A percentile compares a stretch with the other conserved stretches of the same genome.
These are phyloP conservation scores for Neria commutata DNA, from an alignment of 2,888 invertebrate species.

Conservation along the genomic window DNA sequence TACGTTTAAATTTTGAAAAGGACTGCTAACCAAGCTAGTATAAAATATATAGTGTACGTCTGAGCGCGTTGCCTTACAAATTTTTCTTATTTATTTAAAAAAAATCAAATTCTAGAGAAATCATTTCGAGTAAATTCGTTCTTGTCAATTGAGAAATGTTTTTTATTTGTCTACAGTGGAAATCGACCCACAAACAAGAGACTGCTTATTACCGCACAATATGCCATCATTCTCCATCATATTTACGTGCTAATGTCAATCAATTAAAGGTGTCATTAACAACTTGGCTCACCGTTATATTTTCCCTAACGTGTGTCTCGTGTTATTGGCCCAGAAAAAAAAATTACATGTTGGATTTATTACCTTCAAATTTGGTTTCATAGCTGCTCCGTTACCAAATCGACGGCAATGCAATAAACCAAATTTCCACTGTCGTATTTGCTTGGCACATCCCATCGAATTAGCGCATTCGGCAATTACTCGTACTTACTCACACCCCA, in stretches of 20 bases:
- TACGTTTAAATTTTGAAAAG: neutral
- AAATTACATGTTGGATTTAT: conserved; percentile 47
- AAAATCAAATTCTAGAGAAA: neutral
- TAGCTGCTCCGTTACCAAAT: too few species aligned
- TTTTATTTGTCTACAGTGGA: neutral
- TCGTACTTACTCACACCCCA: too few species aligned
- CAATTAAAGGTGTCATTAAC: conserved; percentile 57
- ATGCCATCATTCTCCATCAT: conserved; percentile 1
- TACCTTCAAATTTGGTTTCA: conserved; percentile 52
- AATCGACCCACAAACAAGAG: neutral
- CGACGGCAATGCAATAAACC: too few species aligned
- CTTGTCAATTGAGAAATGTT: too few species aligned
- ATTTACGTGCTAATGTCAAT: conserved; percentile 41
- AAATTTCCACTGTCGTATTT: too few species aligned
- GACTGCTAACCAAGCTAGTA: neutral
- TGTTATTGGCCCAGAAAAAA: conserved; percentile 36
- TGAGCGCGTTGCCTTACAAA: neutral
- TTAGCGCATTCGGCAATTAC: conserved; percentile 23
- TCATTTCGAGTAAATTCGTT: too few species aligned
- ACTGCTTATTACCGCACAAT: neutral
- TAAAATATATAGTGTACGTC: neutral
- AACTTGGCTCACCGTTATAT: conserved; percentile 39
- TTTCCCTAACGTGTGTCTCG: conserved; percentile 26
- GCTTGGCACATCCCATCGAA: conserved; percentile 37
- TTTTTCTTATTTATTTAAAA: neutral